Evolutionary conservation across 2,113 vertebrate species (phyloP).

Genomic region (Toxotes jaculatrix): DNA sequence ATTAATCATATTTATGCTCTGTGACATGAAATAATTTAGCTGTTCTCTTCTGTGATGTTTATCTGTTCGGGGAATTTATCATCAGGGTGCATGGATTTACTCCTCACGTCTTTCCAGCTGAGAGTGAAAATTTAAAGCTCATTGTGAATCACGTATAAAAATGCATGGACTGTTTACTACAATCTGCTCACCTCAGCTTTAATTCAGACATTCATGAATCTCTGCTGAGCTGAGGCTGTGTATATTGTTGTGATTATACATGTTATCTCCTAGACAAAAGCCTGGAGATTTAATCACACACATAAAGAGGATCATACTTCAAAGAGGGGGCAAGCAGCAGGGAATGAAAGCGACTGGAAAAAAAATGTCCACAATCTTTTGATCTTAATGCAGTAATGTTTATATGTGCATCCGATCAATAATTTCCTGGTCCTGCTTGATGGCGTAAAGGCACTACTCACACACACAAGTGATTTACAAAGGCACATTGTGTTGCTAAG

Average conservation of each 20-base stretch:
- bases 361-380: slow-evolving; percentile 1
- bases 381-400: slow-evolving; percentile 16
- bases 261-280: slow-evolving; percentile 17
- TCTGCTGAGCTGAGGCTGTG: background rate
- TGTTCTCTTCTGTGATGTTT: slow-evolving; percentile 38
- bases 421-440: background rate
- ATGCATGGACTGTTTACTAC: slow-evolving; percentile 8
- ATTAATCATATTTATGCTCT: slow-evolving; percentile 22
- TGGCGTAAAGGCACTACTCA: background rate
- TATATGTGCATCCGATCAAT: slow-evolving; percentile 31
- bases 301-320: slow-evolving; percentile 28
- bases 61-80: slow-evolving; percentile 44
- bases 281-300: slow-evolving; percentile 42
- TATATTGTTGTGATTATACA: slow-evolving; percentile 25
- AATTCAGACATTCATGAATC: slow-evolving; percentile 39
- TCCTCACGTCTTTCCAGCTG: slow-evolving; percentile 22
- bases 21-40: slow-evolving; percentile 29
- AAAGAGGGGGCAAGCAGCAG: slow-evolving; percentile 9
- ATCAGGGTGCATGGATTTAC: slow-evolving; percentile 32
- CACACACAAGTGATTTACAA: slow-evolving; percentile 14
- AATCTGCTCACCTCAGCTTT: slow-evolving; percentile 9
- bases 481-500: slow-evolving; percentile 35
- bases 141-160: slow-evolving; percentile 2
- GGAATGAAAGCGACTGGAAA: background rate
- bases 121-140: slow-evolving; percentile 31